Evolutionary conservation across 1,140 invertebrate species (phyloP).

Genomic region (Danaus plexippus): DNA sequence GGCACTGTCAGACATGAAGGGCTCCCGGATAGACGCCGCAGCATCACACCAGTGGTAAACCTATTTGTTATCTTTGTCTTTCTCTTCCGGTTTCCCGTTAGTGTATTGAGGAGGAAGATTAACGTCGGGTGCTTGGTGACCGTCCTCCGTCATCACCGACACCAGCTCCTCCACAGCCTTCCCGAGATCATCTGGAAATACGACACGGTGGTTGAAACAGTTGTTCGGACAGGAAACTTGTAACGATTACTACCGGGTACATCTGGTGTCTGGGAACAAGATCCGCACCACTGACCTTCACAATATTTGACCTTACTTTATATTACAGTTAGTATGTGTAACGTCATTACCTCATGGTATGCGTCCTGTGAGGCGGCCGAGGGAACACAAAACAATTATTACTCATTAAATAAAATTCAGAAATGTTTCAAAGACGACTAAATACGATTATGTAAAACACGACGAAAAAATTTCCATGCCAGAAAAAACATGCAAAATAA

Average conservation of each 20-base stretch:
- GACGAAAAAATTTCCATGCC: constrained; percentile 7
- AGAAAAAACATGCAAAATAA: constrained; percentile 5
- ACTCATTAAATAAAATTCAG: constrained; percentile 8
- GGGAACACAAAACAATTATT: constrained; percentile 27
- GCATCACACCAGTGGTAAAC: neutral
- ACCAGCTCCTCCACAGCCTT: constrained; percentile 89
- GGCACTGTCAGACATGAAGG: neutral
- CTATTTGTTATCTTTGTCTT: constrained; percentile 26
- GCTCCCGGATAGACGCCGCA: neutral
- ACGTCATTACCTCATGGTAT: constrained; percentile 60
- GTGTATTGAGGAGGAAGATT: constrained; percentile 53
- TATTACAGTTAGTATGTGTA: too few relatives aligned
- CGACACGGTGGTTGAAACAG: constrained; percentile 2
- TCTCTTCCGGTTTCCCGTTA: constrained; percentile 53
- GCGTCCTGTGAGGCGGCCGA: constrained; percentile 49
- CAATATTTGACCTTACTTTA: too few relatives aligned
- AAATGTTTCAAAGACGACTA: neutral
- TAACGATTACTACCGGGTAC: too few relatives aligned
- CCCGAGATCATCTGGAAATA: constrained; percentile 81
- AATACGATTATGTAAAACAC: constrained; percentile 4
- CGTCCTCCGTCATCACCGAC: constrained; percentile 88
- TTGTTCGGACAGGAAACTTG: neutral
- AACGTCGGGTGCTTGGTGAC: constrained; percentile 33
- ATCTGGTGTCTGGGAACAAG: too few relatives aligned
- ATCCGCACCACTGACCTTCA: too few relatives aligned